A percentile compares a stretch with the other conserved stretches of the same genome.
These are phyloP conservation scores for Montipora foliosa DNA, from an alignment of 64 coral and sea anemone species.

Conservation along the genomic window DNA sequence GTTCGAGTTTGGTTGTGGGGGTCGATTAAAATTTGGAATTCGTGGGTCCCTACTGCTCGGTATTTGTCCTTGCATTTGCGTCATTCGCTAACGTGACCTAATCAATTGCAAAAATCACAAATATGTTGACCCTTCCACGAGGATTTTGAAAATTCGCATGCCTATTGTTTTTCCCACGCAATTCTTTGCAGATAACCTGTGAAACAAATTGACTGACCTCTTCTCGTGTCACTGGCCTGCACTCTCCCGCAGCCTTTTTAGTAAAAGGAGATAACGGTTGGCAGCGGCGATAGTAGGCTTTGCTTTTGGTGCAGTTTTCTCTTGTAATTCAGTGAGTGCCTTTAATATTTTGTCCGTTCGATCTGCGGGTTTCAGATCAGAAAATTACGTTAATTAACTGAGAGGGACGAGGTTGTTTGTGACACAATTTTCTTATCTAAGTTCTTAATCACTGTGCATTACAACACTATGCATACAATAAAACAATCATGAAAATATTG, in stretches of 20 bases:
- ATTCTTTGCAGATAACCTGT: background rate
- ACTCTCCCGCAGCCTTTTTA: background rate
- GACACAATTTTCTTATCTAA: too few species aligned
- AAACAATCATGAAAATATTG: too few species aligned
- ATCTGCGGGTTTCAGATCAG: background rate
- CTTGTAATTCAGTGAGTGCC: background rate
- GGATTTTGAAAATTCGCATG: background rate
- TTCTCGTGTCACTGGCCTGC: background rate
- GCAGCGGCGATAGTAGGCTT: background rate
- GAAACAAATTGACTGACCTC: background rate
- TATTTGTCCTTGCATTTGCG: background rate
- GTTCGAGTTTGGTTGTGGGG: background rate
- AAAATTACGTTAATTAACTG: too few species aligned
- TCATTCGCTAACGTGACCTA: background rate
- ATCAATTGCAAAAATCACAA: slow-evolving; percentile 15
- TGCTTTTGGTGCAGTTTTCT: background rate
- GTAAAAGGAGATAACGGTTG: background rate
- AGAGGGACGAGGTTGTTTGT: too few species aligned
- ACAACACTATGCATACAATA: too few species aligned
- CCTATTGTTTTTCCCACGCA: background rate
- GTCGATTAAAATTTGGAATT: background rate
- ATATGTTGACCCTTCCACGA: background rate
- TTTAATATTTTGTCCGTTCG: background rate
- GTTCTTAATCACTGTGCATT: too few species aligned
- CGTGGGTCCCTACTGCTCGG: background rate